Evolutionary conservation across 2,113 vertebrate species (phyloP), one percentile per base, ranked within the genome.

Genomic region (Agapornis roseicollis): DNA sequence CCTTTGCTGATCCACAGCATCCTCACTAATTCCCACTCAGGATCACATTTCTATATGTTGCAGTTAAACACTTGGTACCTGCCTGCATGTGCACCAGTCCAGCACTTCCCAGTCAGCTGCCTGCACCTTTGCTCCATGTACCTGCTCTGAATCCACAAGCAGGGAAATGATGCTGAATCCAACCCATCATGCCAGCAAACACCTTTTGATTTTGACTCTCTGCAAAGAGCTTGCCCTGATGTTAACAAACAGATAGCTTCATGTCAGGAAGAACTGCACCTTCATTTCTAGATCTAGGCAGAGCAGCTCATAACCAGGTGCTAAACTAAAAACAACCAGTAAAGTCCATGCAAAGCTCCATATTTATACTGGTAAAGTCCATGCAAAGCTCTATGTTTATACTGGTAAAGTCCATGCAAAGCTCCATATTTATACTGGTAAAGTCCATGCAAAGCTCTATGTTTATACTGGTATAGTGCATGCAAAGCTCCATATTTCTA

Each of bases 161-260:
- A 42, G 13, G 35, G 70, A 86, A 71, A 52, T 8, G 13, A 66
- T 16, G 44, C 41, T 71, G 71, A 60, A 77, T 42, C n/a, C 46
- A 86, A 55, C 10, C 47, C 46, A 61, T 52, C 6, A 7, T 1
- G 10, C 22, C 73, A 61, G 66, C 17, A 66, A 60, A 18, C 19
- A 23, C 11, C 17, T 52, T 61, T 22, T 37, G 27, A 47, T 24
- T 77, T 53, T 37, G 58, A 49, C 31, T 78, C 46, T 42, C 55
- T n/a, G 50, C 44, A 66, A 44, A 49, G 60, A 35, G 17, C 8
- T 60, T 49, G 58, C 35, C 16, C 47, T 24, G 46, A 25, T 0
- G 1, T 22, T 61, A 47, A 24, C 0, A 1, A 73, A 39, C 0
- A 4, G 15, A 13, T 25, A 7, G 46, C 27, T 44, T 25, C 0